Evolutionary conservation across 2,888 invertebrate species (phyloP), one percentile per base, ranked within the genome.

Genomic region (Synergus laeviventris): DNA sequence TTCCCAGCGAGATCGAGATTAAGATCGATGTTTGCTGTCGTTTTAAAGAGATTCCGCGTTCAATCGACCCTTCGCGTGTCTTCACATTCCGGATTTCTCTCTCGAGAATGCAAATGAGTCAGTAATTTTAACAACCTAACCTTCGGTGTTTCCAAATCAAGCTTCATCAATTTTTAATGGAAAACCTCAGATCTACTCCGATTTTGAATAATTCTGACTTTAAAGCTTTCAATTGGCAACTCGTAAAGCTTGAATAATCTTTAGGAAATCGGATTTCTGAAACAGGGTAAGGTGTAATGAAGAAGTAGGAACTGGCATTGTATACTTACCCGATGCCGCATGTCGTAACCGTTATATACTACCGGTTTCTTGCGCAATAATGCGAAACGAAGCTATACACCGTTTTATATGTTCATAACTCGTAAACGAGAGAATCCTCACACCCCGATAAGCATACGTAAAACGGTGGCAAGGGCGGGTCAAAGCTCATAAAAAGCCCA

Each of bases 351-450:
- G 74, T 74, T 74, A 74, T 74, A 31, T 74, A 62, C 74, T 62
- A 74, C 74, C 74, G 74, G 74, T 74, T 74, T 74, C 74, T 74
- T 74, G 74, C 74, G 74, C 74, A 74, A 74, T 74, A 74, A 74
- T 36, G 62, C 62, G 74, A 62, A 74, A 74, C 62, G 74, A 60
- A 74, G 59, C 74, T 39, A n/a, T 61, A 42, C 60, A 42, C 49
- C 74, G 74, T 61, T 45, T 74, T 74, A 74, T 42, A 38, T 74
- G 18, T 21, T 14, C 24, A 59, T 62, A 60, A 74, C 31, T 36
- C 62, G 62, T n/a, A 39, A 66, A 66, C 24, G 66, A 64, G 74
- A 42, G 62, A 74, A 74, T 74, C 59, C 59, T 74, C n/a, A 42
- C 24, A 21, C 62, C 16, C 11, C 21, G 73, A 73, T 66, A 45